phyloP scores from a whole-genome alignment of 2,113 vertebrate genomes.

The Pseudolaguvia tuberculata region DNA sequence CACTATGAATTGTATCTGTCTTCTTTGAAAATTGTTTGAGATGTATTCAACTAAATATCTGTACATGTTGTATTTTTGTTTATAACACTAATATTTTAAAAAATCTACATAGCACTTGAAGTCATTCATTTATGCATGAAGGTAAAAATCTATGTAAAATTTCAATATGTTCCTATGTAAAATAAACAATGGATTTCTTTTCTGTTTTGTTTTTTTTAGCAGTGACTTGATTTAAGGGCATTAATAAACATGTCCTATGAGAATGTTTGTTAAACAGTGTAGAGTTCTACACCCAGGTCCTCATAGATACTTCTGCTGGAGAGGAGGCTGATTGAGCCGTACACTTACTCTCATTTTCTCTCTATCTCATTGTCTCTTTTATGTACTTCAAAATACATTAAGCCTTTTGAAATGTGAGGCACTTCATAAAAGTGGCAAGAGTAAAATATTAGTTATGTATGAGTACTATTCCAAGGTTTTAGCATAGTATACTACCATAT shows the following conservation, averaged over 20 bases:
- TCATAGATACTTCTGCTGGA: constrained; percentile 17
- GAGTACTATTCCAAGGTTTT: neutral
- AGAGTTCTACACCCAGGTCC: constrained; percentile 16
- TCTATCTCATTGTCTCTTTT: neutral
- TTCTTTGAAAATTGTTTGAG: neutral
- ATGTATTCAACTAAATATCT: too few species aligned
- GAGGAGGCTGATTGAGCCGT: constrained; percentile 3
- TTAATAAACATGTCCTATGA: neutral
- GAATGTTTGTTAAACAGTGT: constrained; percentile 9
- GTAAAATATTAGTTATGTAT: neutral
- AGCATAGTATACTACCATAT: neutral
- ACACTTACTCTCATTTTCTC: neutral
- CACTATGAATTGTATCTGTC: neutral
- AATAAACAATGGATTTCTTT: too few species aligned
- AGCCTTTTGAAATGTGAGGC: neutral
- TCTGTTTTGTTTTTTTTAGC: too few species aligned
- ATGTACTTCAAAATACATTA: neutral
- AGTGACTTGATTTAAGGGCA: constrained; percentile 9
- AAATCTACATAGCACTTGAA: too few species aligned
- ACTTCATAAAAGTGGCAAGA: neutral
- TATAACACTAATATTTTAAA: too few species aligned
- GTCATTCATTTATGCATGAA: too few species aligned
- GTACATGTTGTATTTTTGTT: too few species aligned
- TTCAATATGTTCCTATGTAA: too few species aligned
- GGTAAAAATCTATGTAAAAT: too few species aligned